These are phyloP conservation scores for Uria lomvia DNA, from an alignment of 2,113 vertebrate genomes.

Conservation along the genomic window DNA sequence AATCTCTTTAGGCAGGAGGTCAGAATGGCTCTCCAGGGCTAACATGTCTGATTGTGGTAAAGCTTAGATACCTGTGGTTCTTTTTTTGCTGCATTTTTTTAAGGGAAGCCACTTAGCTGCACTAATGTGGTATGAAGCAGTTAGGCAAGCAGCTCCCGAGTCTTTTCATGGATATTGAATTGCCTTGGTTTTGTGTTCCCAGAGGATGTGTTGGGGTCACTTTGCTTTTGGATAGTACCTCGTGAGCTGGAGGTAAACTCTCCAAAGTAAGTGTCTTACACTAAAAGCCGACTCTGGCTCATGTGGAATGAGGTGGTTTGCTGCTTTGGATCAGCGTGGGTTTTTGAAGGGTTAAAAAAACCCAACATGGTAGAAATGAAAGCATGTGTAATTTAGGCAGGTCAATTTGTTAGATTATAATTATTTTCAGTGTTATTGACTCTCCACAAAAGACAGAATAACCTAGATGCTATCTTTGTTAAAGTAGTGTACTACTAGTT, in stretches of 20 bases:
- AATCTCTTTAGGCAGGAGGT: not conserved
- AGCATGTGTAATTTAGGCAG: not conserved
- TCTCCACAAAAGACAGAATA: not conserved
- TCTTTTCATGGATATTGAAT: not conserved
- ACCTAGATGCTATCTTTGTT: not conserved
- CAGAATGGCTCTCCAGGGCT: not conserved
- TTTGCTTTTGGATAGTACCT: not conserved
- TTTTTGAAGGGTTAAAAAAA: not conserved
- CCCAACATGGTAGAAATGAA: not conserved
- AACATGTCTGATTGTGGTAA: not conserved
- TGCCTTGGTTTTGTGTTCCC: not conserved
- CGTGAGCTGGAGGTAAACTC: not conserved
- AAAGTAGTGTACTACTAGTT: not conserved
- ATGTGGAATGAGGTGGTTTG: not conserved
- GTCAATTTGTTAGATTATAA: not conserved
- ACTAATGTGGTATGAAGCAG: not conserved
- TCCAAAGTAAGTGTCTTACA: not conserved
- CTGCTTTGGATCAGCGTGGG: not conserved
- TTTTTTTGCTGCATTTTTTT: not conserved
- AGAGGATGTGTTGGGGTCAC: rapidly evolving
- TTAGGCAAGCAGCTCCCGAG: not conserved
- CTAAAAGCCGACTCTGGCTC: not conserved
- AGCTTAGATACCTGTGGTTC: not conserved
- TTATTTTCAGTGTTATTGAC: not conserved
- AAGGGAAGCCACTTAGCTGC: rapidly evolving